Conservation (phyloP, 2,888 invertebrate species). For the Melolontha melolontha region DNA sequence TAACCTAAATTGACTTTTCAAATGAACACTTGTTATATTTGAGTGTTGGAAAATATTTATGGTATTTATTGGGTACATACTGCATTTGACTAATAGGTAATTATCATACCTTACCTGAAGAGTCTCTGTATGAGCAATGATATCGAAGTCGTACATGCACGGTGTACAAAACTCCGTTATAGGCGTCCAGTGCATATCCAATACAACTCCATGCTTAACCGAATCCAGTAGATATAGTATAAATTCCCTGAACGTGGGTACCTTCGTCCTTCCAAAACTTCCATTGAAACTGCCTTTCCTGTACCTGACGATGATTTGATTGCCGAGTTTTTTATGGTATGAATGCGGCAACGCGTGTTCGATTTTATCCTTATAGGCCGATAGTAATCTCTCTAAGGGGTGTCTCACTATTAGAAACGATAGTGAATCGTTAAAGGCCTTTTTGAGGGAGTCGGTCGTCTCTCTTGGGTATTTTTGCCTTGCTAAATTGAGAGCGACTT, state of each 20-base stretch:
- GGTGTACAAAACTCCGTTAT: slow-evolving; percentile 87
- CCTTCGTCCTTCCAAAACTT: slow-evolving; percentile 61
- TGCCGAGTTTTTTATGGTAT: slow-evolving; percentile 83
- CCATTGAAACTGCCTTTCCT: slow-evolving; percentile 58
- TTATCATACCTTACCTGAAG: slow-evolving; percentile 72
- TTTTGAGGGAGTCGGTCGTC: slow-evolving; percentile 75
- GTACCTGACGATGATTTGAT: slow-evolving; percentile 81
- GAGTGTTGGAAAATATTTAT: no score
- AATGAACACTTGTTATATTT: no score
- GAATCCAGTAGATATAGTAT: slow-evolving; percentile 82
- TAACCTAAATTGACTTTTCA: no score
- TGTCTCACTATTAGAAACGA: slow-evolving; percentile 87
- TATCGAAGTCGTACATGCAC: slow-evolving; percentile 84
- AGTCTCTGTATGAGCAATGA: slow-evolving; percentile 86
- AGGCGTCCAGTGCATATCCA: slow-evolving; percentile 93
- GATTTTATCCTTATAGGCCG: slow-evolving; percentile 88
- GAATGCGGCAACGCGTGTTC: slow-evolving; percentile 86
- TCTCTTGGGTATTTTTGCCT: slow-evolving; percentile 84
- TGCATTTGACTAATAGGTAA: no score
- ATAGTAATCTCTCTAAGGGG: slow-evolving; percentile 83
- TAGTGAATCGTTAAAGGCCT: slow-evolving; percentile 80
- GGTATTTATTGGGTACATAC: no score
- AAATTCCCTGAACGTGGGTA: slow-evolving; percentile 86
- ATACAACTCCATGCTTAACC: slow-evolving; percentile 70
- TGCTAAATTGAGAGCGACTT: slow-evolving; percentile 82